These are phyloP conservation scores for Apamea crenata DNA, from an alignment of 2,888 invertebrate genomes.

Conservation along the genomic window DNA sequence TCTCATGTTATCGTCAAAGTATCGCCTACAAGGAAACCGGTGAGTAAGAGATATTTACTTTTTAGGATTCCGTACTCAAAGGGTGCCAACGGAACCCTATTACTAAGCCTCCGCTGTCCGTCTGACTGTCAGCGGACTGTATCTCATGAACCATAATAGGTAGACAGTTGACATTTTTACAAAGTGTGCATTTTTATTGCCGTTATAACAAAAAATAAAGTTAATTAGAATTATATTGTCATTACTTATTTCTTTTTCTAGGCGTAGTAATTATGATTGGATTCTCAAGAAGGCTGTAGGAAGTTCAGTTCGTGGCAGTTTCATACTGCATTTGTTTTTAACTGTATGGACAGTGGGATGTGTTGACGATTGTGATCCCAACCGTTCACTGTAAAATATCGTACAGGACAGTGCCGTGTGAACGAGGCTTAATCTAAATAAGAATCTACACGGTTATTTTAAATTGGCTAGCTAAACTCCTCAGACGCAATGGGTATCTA, in stretches of 20 bases:
- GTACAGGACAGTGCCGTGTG: neutral
- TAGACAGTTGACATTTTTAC: too few species aligned
- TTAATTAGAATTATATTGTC: neutral
- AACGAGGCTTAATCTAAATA: neutral
- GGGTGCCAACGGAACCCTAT: too few species aligned
- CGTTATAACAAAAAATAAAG: too few species aligned
- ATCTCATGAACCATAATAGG: too few species aligned
- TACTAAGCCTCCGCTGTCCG: too few species aligned
- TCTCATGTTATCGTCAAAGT: slow-evolving; percentile 94
- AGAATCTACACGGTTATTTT: neutral
- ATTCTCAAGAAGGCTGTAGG: neutral
- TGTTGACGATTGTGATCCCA: neutral
- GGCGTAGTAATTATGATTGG: neutral
- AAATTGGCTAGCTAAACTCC: too few species aligned
- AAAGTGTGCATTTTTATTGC: too few species aligned
- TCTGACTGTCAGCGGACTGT: too few species aligned
- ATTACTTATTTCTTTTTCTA: neutral
- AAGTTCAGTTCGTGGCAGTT: neutral
- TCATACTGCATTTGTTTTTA: neutral
- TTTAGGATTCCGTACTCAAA: too few species aligned
- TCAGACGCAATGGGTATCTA: too few species aligned
- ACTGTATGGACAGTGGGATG: neutral
- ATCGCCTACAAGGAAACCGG: slow-evolving; percentile 91
- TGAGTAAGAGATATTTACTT: slow-evolving; percentile 74
- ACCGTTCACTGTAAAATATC: neutral